These are phyloP conservation scores for Mizuhopecten yessoensis DNA, from an alignment of 1,140 invertebrate species.

Conservation along the genomic window DNA sequence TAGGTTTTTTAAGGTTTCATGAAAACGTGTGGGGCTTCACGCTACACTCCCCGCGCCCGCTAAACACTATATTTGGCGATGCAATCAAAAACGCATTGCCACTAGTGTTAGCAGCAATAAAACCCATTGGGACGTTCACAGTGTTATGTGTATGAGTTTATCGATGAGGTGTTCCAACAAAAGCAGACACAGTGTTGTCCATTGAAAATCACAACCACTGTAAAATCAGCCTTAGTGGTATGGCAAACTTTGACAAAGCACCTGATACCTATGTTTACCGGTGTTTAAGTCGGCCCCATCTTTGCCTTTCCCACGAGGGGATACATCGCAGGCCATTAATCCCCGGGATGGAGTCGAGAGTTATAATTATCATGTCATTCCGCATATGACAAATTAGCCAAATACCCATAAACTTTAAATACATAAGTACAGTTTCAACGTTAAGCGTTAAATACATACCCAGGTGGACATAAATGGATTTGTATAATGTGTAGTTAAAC, in stretches of 20 bases:
- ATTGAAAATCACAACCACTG: constrained; percentile 24
- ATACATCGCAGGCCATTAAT: neutral
- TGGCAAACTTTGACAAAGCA: neutral
- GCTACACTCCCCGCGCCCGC: neutral
- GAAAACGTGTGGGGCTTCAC: constrained; percentile 31
- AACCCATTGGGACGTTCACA: constrained; percentile 1
- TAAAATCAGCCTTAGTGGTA: constrained; percentile 10
- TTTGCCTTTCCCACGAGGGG: constrained; percentile 36
- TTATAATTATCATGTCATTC: constrained; percentile 36
- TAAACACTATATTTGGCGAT: neutral
- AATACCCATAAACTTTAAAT: constrained; percentile 31
- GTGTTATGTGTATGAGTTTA: neutral
- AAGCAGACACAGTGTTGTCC: neutral
- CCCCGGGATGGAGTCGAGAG: neutral
- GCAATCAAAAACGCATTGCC: constrained; percentile 32
- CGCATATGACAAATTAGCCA: constrained; percentile 32
- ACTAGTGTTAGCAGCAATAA: constrained; percentile 18
- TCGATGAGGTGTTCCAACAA: constrained; percentile 37
- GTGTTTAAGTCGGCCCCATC: constrained; percentile 5
- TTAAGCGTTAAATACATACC: neutral
- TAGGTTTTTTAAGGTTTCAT: neutral
- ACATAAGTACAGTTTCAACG: neutral
- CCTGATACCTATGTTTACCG: constrained; percentile 24
- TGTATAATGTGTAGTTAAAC: constrained; percentile 10
- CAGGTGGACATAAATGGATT: neutral